Evolutionary conservation across 2,113 vertebrate species (phyloP).

Genomic region (Cyanoramphus novaezelandiae): DNA sequence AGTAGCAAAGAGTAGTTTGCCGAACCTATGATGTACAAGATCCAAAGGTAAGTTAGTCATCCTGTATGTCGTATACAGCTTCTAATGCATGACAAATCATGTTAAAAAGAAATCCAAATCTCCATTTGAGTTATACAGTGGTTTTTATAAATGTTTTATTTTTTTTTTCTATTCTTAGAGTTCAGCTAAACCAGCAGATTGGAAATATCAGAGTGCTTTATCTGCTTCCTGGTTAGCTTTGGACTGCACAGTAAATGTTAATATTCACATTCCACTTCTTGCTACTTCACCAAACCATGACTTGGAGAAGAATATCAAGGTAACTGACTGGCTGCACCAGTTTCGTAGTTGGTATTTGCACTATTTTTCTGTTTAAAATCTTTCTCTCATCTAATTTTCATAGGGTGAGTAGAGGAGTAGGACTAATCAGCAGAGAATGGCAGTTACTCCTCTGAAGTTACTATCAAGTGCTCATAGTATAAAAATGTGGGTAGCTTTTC

Average conservation of each 20-base stretch:
- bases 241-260: slow-evolving; percentile 83
- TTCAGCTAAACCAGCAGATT: slow-evolving; percentile 90
- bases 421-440: not conserved
- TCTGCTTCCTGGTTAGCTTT: slow-evolving; percentile 84
- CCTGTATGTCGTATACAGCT: not conserved
- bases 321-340: slow-evolving; percentile 35
- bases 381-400: no score
- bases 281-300: slow-evolving; percentile 66
- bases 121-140: not conserved
- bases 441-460: not conserved
- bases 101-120: not conserved
- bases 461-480: not conserved
- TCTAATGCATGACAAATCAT: not conserved
- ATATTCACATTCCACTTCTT: slow-evolving; percentile 84
- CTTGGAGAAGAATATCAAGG: slow-evolving; percentile 83
- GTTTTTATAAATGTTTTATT: not conserved
- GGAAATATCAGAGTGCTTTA: slow-evolving; percentile 88
- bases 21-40: slow-evolving; percentile 88
- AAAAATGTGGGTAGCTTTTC: not conserved
- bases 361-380: not conserved
- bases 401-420: not conserved
- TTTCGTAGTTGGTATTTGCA: not conserved
- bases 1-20: slow-evolving; percentile 85
- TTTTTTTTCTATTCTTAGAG: slow-evolving; percentile 69
- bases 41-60: slow-evolving; percentile 79